A percentile compares a stretch with the other conserved stretches of the same genome.
Evolutionary conservation across 2,888 invertebrate species (phyloP).

Genomic region (Myopa testacea): DNA sequence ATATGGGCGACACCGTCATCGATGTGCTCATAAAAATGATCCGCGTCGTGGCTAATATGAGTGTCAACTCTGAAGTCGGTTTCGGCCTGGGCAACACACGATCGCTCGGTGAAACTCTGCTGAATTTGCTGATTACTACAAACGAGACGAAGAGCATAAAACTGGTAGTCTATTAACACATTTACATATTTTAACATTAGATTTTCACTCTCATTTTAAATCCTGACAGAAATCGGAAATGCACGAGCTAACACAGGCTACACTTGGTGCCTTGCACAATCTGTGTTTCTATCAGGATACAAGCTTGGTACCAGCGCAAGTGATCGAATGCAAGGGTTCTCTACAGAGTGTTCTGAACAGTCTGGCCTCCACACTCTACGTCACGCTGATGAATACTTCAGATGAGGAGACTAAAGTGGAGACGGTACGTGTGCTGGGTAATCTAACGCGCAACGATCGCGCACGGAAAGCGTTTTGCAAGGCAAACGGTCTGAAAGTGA

Average conservation of each 20-base stretch:
- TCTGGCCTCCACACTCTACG: constrained; percentile 58
- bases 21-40: constrained; percentile 70
- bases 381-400: constrained; percentile 57
- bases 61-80: constrained; percentile 82
- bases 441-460: constrained; percentile 79
- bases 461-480: constrained; percentile 76
- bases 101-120: constrained; percentile 67
- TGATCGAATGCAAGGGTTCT: constrained; percentile 54
- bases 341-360: constrained; percentile 60
- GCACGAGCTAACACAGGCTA: constrained; percentile 82
- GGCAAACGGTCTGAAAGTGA: constrained; percentile 74
- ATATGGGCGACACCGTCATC: constrained; percentile 65
- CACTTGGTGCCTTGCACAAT: constrained; percentile 86
- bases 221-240: constrained; percentile 68
- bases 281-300: constrained; percentile 79
- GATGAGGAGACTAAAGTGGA: constrained; percentile 71
- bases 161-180: constrained; percentile 46
- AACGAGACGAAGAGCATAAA: constrained; percentile 48
- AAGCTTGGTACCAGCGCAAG: constrained; percentile 62
- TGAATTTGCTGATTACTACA: constrained; percentile 56
- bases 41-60: constrained; percentile 87
- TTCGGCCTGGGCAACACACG: constrained; percentile 72
- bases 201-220: background rate
- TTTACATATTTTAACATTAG: background rate
- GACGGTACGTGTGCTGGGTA: constrained; percentile 84